Conservation (phyloP, 2,113 vertebrate genomes). For the Thamnaconus septentrionalis region DNA sequence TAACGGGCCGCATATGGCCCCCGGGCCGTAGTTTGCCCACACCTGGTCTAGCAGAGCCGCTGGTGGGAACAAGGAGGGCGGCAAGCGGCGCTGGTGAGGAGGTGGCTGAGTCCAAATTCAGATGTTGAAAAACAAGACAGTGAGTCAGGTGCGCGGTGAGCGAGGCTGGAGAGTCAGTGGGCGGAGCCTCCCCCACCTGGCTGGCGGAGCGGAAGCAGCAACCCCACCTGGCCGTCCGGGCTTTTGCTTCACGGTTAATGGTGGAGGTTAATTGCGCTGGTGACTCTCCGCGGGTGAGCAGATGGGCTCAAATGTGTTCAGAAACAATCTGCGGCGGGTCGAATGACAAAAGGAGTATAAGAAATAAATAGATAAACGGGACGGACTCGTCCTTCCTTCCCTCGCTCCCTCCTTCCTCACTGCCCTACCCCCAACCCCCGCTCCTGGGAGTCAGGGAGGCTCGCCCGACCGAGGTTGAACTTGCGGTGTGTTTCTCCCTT, state of each 20-base stretch:
- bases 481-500: constrained; percentile 32
- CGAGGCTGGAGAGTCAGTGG: constrained; percentile 23
- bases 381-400: constrained; percentile 23
- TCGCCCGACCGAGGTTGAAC: constrained; percentile 50
- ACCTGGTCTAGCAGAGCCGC: constrained; percentile 30
- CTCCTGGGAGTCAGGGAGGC: constrained; percentile 32
- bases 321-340: constrained; percentile 56
- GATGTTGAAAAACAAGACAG: constrained; percentile 55
- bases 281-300: constrained; percentile 72
- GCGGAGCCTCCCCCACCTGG: constrained; percentile 67
- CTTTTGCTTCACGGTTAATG: constrained; percentile 72
- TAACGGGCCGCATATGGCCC: no score
- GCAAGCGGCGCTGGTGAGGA: constrained; percentile 39
- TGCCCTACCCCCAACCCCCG: no score
- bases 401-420: constrained; percentile 29
- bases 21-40: no score
- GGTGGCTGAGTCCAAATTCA: constrained; percentile 41
- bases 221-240: constrained; percentile 41
- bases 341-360: constrained; percentile 1
- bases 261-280: constrained; percentile 78
- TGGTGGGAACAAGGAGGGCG: constrained; percentile 9
- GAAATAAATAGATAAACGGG: constrained; percentile 17
- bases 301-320: constrained; percentile 77
- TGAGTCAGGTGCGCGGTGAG: constrained; percentile 30
- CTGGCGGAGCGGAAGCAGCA: constrained; percentile 49